phyloP scores from a whole-genome alignment of 2,888 invertebrate species.

The Torymus aiolomorphi region DNA sequence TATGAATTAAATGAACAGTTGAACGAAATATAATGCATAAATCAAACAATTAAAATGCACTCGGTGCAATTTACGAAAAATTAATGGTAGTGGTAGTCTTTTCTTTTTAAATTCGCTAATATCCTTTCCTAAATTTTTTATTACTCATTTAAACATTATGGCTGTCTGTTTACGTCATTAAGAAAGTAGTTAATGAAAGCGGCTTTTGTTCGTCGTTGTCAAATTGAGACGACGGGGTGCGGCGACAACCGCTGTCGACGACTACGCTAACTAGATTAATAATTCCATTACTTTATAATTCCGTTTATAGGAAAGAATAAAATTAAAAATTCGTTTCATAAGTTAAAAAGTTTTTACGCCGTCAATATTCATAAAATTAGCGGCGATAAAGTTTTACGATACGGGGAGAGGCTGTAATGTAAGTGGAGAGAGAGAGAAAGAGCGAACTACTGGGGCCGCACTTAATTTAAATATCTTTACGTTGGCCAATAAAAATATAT shows the following conservation, averaged over 20 bases:
- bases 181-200: conserved; percentile 12
- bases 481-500: conserved; percentile 34
- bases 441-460: not conserved
- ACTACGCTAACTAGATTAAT: conserved; percentile 2
- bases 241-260: too few species aligned
- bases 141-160: too few species aligned
- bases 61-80: too few species aligned
- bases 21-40: too few species aligned
- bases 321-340: conserved; percentile 44
- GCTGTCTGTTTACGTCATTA: not conserved
- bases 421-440: not conserved
- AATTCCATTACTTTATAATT: conserved; percentile 24
- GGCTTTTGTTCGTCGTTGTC: not conserved
- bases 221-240: not conserved
- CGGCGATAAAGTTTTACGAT: conserved; percentile 43
- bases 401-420: conserved; percentile 16
- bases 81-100: too few species aligned
- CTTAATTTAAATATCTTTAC: conserved; percentile 41
- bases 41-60: too few species aligned
- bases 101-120: too few species aligned
- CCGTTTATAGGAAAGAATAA: conserved; percentile 12
- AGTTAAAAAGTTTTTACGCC: conserved; percentile 33
- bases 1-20: too few species aligned
- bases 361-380: conserved; percentile 49
- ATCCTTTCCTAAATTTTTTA: too few species aligned